phyloP scores from a whole-genome alignment of 2,113 vertebrate species.

The Clarias batrachus region DNA sequence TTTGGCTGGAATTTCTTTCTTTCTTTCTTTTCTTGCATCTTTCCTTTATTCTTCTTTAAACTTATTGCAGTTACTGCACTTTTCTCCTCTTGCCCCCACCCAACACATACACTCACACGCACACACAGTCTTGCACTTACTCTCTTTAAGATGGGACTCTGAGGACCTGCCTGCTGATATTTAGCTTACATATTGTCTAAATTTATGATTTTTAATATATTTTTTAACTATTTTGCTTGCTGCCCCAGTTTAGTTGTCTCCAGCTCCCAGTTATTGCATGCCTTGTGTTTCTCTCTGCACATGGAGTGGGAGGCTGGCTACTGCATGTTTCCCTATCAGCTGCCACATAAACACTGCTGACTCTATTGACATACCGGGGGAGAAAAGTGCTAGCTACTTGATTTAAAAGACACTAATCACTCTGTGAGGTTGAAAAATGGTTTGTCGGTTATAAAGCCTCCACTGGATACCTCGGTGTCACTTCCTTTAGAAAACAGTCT shows the following conservation, averaged over 20 bases:
- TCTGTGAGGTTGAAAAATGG: conserved; percentile 10
- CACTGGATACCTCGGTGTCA: conserved; percentile 2
- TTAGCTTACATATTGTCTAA: conserved; percentile 38
- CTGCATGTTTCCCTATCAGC: not conserved
- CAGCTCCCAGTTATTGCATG: conserved; percentile 18
- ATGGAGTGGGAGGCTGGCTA: conserved; percentile 7
- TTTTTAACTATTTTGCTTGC: conserved; percentile 20
- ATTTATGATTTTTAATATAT: conserved; percentile 35
- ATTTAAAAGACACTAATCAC: conserved; percentile 4
- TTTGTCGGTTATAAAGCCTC: not conserved
- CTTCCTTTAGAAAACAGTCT: not conserved
- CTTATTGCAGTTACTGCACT: not conserved
- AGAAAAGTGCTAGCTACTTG: not conserved
- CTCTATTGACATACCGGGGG: not conserved
- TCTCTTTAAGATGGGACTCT: conserved; percentile 17
- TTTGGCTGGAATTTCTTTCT: conserved; percentile 12
- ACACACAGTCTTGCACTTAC: conserved; percentile 11
- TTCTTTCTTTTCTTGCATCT: conserved; percentile 7
- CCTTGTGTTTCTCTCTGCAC: conserved; percentile 2
- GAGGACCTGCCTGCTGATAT: conserved; percentile 29
- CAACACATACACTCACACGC: not conserved
- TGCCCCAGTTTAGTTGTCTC: conserved; percentile 37
- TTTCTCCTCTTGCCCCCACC: conserved; percentile 27
- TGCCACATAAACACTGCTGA: not conserved
- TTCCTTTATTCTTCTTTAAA: too few species aligned